A percentile compares a stretch with the other conserved stretches of the same genome.
phyloP scores from a whole-genome alignment of 1,140 invertebrate species.

The Drosophila eugracilis region DNA sequence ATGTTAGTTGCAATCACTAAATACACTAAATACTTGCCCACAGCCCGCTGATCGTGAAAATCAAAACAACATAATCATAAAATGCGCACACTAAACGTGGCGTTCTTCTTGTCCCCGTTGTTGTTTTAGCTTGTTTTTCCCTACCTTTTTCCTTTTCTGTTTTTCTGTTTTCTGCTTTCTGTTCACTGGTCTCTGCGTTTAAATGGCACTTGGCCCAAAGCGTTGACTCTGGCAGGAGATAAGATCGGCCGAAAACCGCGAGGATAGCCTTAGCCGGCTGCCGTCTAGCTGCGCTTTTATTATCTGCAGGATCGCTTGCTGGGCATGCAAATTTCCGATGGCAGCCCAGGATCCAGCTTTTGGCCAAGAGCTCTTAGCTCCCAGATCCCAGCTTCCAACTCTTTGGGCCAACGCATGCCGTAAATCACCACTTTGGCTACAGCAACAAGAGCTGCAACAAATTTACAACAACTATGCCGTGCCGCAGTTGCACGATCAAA shows the following conservation, averaged over 20 bases:
- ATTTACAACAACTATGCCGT: constrained; percentile 83
- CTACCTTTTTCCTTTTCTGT: constrained; percentile 23
- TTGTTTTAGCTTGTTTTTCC: constrained; percentile 35
- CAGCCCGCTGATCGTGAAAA: constrained; percentile 75
- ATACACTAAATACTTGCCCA: constrained; percentile 54
- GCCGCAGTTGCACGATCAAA: constrained; percentile 72
- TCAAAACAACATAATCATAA: constrained; percentile 83
- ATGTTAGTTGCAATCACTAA: constrained; percentile 65
- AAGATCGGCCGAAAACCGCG: constrained; percentile 59
- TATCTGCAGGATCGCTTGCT: constrained; percentile 79
- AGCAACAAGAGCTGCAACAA: constrained; percentile 71
- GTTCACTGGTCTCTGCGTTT: constrained; percentile 74
- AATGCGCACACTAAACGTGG: constrained; percentile 78
- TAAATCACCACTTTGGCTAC: constrained; percentile 73
- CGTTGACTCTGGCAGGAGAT: constrained; percentile 72
- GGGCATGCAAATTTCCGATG: constrained; percentile 83
- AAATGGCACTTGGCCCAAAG: constrained; percentile 79
- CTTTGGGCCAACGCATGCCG: constrained; percentile 70
- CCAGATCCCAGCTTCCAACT: constrained; percentile 13
- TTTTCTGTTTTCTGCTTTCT: constrained; percentile 13
- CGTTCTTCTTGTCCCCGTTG: constrained; percentile 60
- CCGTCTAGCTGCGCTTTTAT: constrained; percentile 63
- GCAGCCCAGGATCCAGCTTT: constrained; percentile 42
- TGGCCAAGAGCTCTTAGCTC: constrained; percentile 27
- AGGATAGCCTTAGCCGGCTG: constrained; percentile 35